Base-by-base conservation (phyloP, 2,888 invertebrate genomes). In the Melanargia galathea region DNA sequence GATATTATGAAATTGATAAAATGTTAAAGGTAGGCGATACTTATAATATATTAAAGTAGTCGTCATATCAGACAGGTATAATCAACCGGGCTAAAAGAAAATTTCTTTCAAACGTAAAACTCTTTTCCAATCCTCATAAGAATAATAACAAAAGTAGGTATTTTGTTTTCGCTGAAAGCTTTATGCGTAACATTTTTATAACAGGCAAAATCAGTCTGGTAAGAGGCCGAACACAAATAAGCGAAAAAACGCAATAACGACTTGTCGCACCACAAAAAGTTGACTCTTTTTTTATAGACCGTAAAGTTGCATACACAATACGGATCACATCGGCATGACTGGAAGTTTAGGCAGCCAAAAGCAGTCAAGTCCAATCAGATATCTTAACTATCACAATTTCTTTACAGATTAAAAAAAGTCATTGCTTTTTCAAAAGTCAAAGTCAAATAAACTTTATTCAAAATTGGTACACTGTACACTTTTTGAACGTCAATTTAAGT, bases 141-240 rank as follows among this genome's bases (percentile, higher is more conserved):
- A 57, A 48, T 57, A 22, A 51, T 60, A 65, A 56, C 45, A 60
- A 51, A 60, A 62, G n/a, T n/a, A n/a, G n/a, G 56, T 65, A 65
- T 65, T 43, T 60, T 65, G 63, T 63, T 63, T 63, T 54, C 45
- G 48, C 22, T 45, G 49, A 62, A 51, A 57, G 45, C 57, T 57
- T 57, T 58, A 58, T 43, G 51, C 40, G 51, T 24, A 51, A 60
- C 40, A 62, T 55, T 59, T 59, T 62, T 65, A 49, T 46, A 59
- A 51, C 55, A 60, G 56, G 20, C 60, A 16, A 60, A 56, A 57
- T 10, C 35, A 57, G 63, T 63, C 63, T 52, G 57, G 60, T 35
- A 33, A 22, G 54, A 46, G 20, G 45, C 73, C 75, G 75, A 74
- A 84, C 87, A 80, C 88, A 87, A 88, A 88, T 35, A 33, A 35